A percentile compares a stretch with the other conserved stretches of the same genome.
Conservation (phyloP, 1,140 invertebrate species). For the Leguminivora glycinivorella region DNA sequence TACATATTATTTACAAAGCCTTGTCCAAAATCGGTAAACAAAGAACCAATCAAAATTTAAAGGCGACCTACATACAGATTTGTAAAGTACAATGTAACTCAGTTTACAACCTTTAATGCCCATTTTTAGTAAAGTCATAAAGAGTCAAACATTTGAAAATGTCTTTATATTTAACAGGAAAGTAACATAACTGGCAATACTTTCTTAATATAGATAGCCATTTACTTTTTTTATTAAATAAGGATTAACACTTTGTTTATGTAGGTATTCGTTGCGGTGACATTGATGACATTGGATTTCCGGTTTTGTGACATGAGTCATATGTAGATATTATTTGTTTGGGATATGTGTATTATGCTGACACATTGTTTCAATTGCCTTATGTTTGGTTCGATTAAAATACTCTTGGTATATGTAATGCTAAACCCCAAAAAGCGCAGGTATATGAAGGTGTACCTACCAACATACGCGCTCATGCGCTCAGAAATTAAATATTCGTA, state of each 20-base stretch:
- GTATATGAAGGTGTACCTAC: too few relatives aligned
- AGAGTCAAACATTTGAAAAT: not conserved
- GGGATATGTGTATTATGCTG: not conserved
- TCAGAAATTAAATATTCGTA: too few relatives aligned
- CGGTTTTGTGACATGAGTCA: not conserved
- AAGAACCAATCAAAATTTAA: not conserved
- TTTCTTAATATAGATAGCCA: not conserved
- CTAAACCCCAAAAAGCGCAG: too few relatives aligned
- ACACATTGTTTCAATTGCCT: not conserved
- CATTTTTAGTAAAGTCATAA: slow-evolving; percentile 14
- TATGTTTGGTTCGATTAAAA: too few relatives aligned
- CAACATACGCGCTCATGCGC: too few relatives aligned
- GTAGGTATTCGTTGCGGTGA: not conserved
- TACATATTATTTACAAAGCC: not conserved
- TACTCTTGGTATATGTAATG: too few relatives aligned
- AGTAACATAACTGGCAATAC: not conserved
- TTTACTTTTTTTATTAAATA: slow-evolving; percentile 13
- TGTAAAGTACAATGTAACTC: not conserved
- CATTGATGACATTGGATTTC: not conserved
- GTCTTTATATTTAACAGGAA: not conserved
- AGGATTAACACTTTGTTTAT: slow-evolving; percentile 14
- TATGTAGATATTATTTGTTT: not conserved
- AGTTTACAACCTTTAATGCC: slow-evolving; percentile 13
- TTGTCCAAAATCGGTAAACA: not conserved
- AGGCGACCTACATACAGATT: not conserved